Evolutionary conservation across 2,888 invertebrate species (phyloP), one percentile per base, ranked within the genome.

Genomic region (Parnassius orleans): DNA sequence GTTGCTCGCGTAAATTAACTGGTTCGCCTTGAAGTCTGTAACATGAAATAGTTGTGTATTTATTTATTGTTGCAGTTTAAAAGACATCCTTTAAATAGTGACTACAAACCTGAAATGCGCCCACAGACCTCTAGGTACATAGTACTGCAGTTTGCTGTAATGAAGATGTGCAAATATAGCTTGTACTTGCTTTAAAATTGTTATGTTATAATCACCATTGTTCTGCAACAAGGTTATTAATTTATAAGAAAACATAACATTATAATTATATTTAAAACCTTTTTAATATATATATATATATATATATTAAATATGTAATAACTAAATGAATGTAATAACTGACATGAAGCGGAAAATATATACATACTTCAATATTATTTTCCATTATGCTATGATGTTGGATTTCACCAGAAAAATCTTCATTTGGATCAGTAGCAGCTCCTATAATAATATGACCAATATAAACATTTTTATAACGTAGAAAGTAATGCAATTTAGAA

Each of bases 51-150:
- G 54, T 42, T 14, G 42, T 53, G 50, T 19, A 10, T 44, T 47
- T n/a, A 51, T 55, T 33, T 50, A 42, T 51, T 48, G 10, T 51
- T 53, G 11, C 53, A 14, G 52, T 10, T 15, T 53, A 42, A 43
- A 50, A 60, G 7, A 33, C 5, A 33, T 33, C 33, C 7, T 33
- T 33, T 33, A 33, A 33, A 48, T 15, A 14, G 2, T 9, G 48
- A 48, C 9, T n/a, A 87, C 94, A 94, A 91, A 98, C 97, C 97
- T 98, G 89, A 99, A 99, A 92, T 98, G 98, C 79, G 97, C 97
- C 99, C 99, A 99, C 71, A 99, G 94, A 57, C 98, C 98, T 76
- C 96, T 95, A n/a, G 99, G 99, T 75, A 98, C 96, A 89, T 99
- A 99, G 92, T 97, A 99, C 92, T 99, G 99, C 62, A 98, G 93